phyloP scores from a whole-genome alignment of 1,140 invertebrate genomes.

The Anagrus nilaparvatae region DNA sequence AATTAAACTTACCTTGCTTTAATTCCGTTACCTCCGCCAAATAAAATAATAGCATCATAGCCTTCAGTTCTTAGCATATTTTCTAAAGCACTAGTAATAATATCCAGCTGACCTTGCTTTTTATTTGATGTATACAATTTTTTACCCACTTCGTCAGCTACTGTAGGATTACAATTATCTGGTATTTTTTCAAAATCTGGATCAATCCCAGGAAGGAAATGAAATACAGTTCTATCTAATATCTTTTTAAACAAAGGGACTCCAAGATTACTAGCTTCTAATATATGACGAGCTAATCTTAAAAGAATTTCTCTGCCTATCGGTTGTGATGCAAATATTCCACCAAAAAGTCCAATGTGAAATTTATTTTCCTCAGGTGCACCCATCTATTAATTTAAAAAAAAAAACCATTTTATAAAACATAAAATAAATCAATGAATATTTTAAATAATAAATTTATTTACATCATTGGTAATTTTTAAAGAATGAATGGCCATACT shows the following conservation, averaged over 20 bases:
- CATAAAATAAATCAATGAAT: neutral
- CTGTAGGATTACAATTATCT: constrained; percentile 37
- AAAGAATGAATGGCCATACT: constrained; percentile 52
- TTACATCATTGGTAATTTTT: constrained; percentile 53
- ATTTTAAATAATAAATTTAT: constrained; percentile 12
- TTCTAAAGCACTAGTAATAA: constrained; percentile 47
- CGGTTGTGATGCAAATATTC: constrained; percentile 72
- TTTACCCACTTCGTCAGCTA: constrained; percentile 48
- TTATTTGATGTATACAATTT: constrained; percentile 43
- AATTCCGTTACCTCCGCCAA: constrained; percentile 49
- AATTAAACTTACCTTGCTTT: constrained; percentile 42
- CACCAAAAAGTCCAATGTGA: constrained; percentile 72
- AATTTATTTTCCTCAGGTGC: constrained; percentile 68
- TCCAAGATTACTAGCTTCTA: constrained; percentile 55
- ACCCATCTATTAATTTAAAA: constrained; percentile 45
- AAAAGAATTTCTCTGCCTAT: constrained; percentile 74
- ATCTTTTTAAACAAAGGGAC: constrained; percentile 54
- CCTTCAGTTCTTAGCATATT: constrained; percentile 43
- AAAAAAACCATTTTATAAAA: neutral
- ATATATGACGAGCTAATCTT: constrained; percentile 71
- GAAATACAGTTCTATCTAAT: constrained; percentile 61
- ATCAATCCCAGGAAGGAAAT: constrained; percentile 67
- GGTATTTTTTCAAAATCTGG: constrained; percentile 42
- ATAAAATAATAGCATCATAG: constrained; percentile 52
- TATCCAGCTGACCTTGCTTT: constrained; percentile 31